These are phyloP conservation scores for Bombyx mandarina DNA, from an alignment of 1,140 invertebrate genomes.

Conservation along the genomic window DNA sequence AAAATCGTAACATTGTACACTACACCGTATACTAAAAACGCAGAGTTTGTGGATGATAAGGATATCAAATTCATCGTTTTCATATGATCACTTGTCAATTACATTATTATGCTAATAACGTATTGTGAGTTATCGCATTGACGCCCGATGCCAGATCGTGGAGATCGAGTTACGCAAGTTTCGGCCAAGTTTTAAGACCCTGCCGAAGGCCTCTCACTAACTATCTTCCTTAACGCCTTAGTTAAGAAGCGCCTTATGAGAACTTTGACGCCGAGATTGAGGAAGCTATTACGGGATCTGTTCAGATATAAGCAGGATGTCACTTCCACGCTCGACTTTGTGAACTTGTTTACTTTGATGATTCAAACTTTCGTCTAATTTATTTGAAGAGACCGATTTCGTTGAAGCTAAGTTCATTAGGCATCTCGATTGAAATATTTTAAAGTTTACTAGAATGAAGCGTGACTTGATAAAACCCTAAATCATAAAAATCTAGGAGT, in stretches of 20 bases:
- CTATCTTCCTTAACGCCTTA: conserved; percentile 69
- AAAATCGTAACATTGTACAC: too few relatives aligned
- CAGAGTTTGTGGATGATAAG: too few relatives aligned
- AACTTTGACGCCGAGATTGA: conserved; percentile 67
- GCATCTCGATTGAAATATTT: conserved; percentile 8
- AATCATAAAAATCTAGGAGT: not conserved
- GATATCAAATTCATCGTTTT: too few relatives aligned
- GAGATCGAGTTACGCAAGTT: conserved; percentile 66
- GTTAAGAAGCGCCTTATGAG: conserved; percentile 68
- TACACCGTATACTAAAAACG: conserved; percentile 1
- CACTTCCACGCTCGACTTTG: conserved; percentile 65
- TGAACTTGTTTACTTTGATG: conserved; percentile 65
- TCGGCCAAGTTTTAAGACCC: conserved; percentile 65
- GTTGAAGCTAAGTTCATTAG: conserved; percentile 5
- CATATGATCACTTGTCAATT: conserved; percentile 10
- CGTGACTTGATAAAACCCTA: not conserved
- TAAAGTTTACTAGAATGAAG: not conserved
- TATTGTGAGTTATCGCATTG: conserved; percentile 57
- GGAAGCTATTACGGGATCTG: conserved; percentile 67
- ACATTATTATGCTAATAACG: conserved; percentile 57
- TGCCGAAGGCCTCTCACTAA: conserved; percentile 65
- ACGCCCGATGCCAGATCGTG: conserved; percentile 45
- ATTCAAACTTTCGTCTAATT: conserved; percentile 49
- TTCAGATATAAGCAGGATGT: conserved; percentile 67
- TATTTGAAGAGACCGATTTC: conserved; percentile 33